phyloP scores from a whole-genome alignment of 2,113 vertebrate species.

The Pao palembangensis region DNA sequence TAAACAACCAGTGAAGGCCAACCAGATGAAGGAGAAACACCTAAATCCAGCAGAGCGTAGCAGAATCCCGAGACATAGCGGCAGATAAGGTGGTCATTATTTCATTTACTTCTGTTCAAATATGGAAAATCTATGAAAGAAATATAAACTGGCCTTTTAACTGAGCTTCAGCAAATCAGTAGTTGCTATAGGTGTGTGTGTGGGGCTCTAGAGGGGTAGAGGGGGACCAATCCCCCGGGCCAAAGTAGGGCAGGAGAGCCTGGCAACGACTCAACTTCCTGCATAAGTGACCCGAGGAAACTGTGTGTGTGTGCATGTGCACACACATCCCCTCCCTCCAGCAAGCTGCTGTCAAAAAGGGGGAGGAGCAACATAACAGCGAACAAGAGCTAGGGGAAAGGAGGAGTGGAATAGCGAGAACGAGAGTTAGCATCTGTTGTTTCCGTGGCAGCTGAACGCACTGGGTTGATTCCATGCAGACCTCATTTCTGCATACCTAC shows the following conservation, averaged over 20 bases:
- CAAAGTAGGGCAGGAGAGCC: slow-evolving; percentile 68
- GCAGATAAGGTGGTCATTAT: too few species aligned
- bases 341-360: slow-evolving; percentile 59
- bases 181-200: slow-evolving; percentile 6
- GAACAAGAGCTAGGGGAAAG: slow-evolving; percentile 37
- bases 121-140: neutral
- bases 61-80: too few species aligned
- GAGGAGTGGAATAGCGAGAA: slow-evolving; percentile 32
- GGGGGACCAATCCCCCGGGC: slow-evolving; percentile 35
- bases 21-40: neutral
- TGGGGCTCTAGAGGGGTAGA: slow-evolving; percentile 6
- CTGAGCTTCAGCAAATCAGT: slow-evolving; percentile 25
- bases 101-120: too few species aligned
- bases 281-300: slow-evolving; percentile 67
- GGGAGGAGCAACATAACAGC: slow-evolving; percentile 58
- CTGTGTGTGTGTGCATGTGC: slow-evolving; percentile 13
- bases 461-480: slow-evolving; percentile 25
- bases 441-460: slow-evolving; percentile 53
- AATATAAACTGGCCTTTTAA: slow-evolving; percentile 15
- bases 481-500: slow-evolving; percentile 19
- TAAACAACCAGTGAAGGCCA: neutral
- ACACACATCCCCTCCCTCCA: slow-evolving; percentile 41
- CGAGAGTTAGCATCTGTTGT: slow-evolving; percentile 71
- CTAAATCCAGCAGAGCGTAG: too few species aligned
- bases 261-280: slow-evolving; percentile 62